phyloP scores from a whole-genome alignment of 2,113 vertebrate species.

The human region DNA sequence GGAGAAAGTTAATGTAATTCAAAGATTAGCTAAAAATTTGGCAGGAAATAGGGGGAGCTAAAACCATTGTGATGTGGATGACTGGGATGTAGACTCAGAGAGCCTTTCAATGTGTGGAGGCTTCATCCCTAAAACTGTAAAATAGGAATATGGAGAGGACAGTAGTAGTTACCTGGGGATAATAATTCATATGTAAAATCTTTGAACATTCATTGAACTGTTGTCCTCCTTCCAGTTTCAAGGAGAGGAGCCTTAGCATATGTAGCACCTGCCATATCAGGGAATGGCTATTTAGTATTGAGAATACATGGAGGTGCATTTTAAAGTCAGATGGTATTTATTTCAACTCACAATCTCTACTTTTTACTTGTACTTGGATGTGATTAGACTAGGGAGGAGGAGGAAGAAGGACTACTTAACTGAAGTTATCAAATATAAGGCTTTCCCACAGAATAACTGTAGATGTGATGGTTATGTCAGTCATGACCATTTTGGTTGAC shows the following conservation, averaged over 20 bases:
- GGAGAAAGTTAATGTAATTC: neutral
- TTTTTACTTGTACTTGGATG: neutral
- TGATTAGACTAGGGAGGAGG: neutral
- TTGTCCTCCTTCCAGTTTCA: neutral
- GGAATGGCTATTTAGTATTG: neutral
- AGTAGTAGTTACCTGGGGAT: neutral
- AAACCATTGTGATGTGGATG: neutral
- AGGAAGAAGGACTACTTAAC: neutral
- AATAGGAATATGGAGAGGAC: neutral
- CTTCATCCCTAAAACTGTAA: neutral
- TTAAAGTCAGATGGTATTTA: neutral
- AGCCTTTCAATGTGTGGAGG: neutral
- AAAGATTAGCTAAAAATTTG: neutral
- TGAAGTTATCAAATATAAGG: neutral
- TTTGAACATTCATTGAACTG: neutral
- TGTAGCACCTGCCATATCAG: neutral
- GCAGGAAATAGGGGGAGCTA: neutral
- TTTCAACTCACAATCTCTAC: neutral
- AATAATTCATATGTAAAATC: neutral
- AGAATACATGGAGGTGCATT: neutral
- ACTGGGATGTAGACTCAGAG: neutral
- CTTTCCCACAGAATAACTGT: neutral
- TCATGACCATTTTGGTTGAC: neutral
- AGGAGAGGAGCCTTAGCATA: neutral
- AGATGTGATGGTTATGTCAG: neutral